phyloP scores from a whole-genome alignment of 37 sponge, comb jelly and placozoan species.

The Beroe ovata region DNA sequence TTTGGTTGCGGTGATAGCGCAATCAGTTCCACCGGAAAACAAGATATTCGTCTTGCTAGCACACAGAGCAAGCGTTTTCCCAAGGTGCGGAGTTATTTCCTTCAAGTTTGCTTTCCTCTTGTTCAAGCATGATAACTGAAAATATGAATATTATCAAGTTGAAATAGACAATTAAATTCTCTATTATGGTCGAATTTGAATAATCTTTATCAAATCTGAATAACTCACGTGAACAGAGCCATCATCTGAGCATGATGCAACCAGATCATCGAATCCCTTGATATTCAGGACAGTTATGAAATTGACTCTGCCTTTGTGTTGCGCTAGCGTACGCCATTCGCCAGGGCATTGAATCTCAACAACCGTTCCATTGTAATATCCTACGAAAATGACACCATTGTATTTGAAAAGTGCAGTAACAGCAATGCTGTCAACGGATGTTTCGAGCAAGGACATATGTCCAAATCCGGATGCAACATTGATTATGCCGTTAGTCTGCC shows the following conservation, averaged over 20 bases:
- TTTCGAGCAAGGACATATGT: neutral
- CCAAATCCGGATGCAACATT: constrained; percentile 47
- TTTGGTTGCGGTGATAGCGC: constrained; percentile 19
- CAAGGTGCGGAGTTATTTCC: constrained; percentile 32
- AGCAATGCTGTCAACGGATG: neutral
- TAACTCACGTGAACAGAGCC: constrained; percentile 70
- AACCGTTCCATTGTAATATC: constrained; percentile 3
- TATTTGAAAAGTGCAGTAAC: neutral
- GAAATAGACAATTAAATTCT: too few relatives aligned
- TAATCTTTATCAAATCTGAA: too few relatives aligned
- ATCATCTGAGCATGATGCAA: constrained; percentile 87
- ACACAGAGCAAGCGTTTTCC: constrained; percentile 1
- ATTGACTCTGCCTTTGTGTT: constrained; percentile 38
- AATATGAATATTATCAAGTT: neutral
- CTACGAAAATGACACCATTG: neutral
- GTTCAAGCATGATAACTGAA: neutral
- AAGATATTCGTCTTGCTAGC: neutral
- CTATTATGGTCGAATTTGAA: too few relatives aligned
- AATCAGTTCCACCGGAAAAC: constrained; percentile 44
- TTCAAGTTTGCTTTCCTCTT: neutral
- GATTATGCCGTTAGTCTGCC: constrained; percentile 27
- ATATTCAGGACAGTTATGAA: constrained; percentile 5
- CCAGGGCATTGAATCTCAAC: neutral
- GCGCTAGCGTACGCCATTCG: neutral
- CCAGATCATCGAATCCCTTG: constrained; percentile 70